phyloP scores from a whole-genome alignment of 2,888 invertebrate species.

The Eupithecia insigniata region DNA sequence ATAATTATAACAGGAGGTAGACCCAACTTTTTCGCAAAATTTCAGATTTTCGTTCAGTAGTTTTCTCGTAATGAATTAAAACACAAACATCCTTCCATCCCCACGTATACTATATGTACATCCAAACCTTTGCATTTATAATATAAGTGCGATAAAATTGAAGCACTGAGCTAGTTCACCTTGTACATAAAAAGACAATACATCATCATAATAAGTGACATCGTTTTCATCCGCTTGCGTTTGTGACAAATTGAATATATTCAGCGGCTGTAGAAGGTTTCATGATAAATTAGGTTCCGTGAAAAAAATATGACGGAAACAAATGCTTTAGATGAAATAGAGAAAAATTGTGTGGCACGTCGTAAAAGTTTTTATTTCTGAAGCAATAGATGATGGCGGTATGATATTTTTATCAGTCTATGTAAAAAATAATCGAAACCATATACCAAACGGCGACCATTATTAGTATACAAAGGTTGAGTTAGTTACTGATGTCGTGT shows the following conservation, averaged over 20 bases:
- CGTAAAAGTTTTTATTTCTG: not conserved
- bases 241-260: constrained; percentile 37
- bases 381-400: not conserved
- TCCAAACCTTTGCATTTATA: too few relatives aligned
- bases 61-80: too few relatives aligned
- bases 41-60: too few relatives aligned
- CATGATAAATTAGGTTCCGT: constrained; percentile 26
- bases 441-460: too few relatives aligned
- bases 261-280: constrained; percentile 26
- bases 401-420: not conserved
- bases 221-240: constrained; percentile 24
- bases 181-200: constrained; percentile 27
- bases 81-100: too few relatives aligned
- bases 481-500: too few relatives aligned
- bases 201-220: constrained; percentile 36
- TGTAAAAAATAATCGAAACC: not conserved
- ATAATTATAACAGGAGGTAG: too few relatives aligned
- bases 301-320: constrained; percentile 11
- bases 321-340: not conserved
- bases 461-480: too few relatives aligned
- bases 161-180: not conserved
- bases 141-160: too few relatives aligned
- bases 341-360: not conserved
- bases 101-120: too few relatives aligned
- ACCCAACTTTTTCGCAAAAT: too few relatives aligned